Evolutionary conservation across 2,888 invertebrate genomes (phyloP).

Genomic region (Leucoma salicis): DNA sequence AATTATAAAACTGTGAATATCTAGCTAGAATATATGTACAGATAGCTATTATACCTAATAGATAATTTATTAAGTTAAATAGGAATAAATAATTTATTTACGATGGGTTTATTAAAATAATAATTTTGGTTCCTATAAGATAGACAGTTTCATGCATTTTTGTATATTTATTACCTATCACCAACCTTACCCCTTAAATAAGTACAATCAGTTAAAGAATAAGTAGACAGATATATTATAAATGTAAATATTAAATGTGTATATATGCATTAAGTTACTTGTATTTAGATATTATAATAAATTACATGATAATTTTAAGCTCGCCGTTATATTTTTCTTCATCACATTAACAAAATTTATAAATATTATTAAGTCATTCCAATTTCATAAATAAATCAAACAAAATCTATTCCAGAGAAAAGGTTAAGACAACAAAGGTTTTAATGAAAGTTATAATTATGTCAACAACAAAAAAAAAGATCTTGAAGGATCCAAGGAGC

Average conservation of each 20-base stretch:
- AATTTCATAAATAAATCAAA: not conserved
- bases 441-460: too few relatives aligned
- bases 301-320: constrained; percentile 25
- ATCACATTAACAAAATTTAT: not conserved
- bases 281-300: constrained; percentile 38
- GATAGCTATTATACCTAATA: constrained; percentile 59
- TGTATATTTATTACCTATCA: constrained; percentile 66
- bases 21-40: constrained; percentile 59
- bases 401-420: too few relatives aligned
- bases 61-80: constrained; percentile 59
- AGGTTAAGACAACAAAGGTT: not conserved
- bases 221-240: constrained; percentile 32
- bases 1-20: constrained; percentile 47
- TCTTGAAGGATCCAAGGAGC: too few relatives aligned
- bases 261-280: constrained; percentile 30
- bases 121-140: constrained; percentile 80
- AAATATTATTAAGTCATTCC: too few relatives aligned
- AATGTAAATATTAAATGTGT: constrained; percentile 33
- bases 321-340: constrained; percentile 19
- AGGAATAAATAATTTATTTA: constrained; percentile 67
- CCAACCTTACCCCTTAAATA: constrained; percentile 41
- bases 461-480: too few relatives aligned
- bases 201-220: constrained; percentile 41
- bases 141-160: constrained; percentile 61
- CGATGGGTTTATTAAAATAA: constrained; percentile 49